Base-by-base conservation (phyloP, 2,888 invertebrate species). In the Morpho deidamia region DNA sequence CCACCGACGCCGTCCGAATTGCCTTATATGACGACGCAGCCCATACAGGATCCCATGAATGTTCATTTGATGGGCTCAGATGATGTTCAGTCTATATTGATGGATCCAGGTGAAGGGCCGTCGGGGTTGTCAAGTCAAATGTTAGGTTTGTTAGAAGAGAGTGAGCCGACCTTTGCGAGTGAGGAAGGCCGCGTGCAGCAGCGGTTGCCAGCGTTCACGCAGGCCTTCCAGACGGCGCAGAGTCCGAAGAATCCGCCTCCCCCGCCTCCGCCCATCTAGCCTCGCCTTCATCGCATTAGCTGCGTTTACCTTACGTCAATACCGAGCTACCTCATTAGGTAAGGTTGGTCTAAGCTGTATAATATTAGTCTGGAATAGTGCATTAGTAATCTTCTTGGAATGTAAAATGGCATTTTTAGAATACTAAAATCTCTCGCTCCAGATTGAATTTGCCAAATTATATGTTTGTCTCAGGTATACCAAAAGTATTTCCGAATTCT, bases 401-500 rank as follows among this genome's bases (percentile, higher is more conserved):
- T 37, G 37, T 37, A 46, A 53, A 55, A 49, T 35, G 40, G 51
- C 45, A 42, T 57, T 43, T 56, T 52, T 45, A 44, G 46, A 40
- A 46, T 51, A 32, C 11, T 60, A 37, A 12, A 51, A 41, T 40
- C 48, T 55, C 32, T 32, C 35, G 42, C 53, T 54, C 35, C 53
- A 56, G 39, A 58, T 53, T 43, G 68, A 72, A 74, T 78, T 85
- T 83, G 86, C 87, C 87, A 86, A 86, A 86, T 83, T 83, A 78
- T 85, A 78, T 77, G 80, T 83, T 81, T 63, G 78, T 81, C 71
- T 80, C 74, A 74, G 83, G 79, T 85, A 82, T 86, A 86, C 86
- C 87, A 86, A 87, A 88, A 83, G 23, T 84, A 69, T 79, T 88
- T 89, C 89, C 88, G 89, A 89, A 89, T 85, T 85, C 87, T 89